Evolutionary conservation across 2,888 invertebrate genomes (phyloP).

Genomic region (Cephus pygmeus): DNA sequence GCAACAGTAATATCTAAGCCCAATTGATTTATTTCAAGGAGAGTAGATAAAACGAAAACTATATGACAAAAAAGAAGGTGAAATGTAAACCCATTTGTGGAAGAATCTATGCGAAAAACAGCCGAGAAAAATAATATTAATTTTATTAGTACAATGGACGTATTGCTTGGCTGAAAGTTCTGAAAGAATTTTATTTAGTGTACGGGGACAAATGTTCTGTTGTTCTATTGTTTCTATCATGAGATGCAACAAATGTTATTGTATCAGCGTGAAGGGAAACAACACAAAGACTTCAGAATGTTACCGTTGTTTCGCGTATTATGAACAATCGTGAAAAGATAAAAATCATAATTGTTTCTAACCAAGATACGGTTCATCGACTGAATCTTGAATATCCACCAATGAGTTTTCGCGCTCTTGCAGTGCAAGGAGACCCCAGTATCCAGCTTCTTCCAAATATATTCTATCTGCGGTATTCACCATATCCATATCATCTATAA

Average conservation of each 20-base stretch:
- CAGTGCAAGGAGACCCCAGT: constrained; percentile 61
- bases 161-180: neutral
- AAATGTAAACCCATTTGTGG: neutral
- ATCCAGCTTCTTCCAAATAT: constrained; percentile 63
- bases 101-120: neutral
- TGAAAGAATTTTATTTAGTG: neutral
- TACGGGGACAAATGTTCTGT: neutral
- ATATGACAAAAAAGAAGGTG: neutral
- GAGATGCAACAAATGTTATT: neutral
- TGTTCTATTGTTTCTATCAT: no score
- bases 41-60: neutral
- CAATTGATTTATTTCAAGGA: constrained; percentile 15
- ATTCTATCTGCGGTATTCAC: constrained; percentile 57
- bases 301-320: neutral
- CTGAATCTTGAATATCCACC: constrained; percentile 50
- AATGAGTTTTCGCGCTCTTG: constrained; percentile 59
- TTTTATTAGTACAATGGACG: neutral
- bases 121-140: neutral
- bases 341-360: constrained; percentile 37
- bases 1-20: constrained; percentile 63
- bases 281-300: neutral
- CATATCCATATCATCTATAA: constrained; percentile 52
- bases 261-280: neutral
- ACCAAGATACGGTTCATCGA: constrained; percentile 56
- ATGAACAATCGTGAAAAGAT: constrained; percentile 7